These are phyloP conservation scores for Ophonus ardosiacus DNA, from an alignment of 2,888 invertebrate genomes.

Conservation along the genomic window DNA sequence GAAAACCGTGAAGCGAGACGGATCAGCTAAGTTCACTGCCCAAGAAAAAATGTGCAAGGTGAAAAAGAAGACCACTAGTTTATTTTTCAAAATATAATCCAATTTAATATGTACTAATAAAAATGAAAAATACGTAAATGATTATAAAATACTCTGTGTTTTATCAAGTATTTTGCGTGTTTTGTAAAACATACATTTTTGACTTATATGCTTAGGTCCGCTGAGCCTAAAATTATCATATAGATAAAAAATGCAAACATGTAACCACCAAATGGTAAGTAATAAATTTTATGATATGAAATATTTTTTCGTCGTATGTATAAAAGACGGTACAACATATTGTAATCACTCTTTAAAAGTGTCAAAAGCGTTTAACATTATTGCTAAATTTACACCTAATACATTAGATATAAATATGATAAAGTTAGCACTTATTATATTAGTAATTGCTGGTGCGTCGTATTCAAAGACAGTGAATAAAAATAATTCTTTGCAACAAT, in stretches of 20 bases:
- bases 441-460: background rate
- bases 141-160: too few species aligned
- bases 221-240: too few species aligned
- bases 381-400: background rate
- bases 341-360: background rate
- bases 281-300: background rate
- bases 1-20: too few species aligned
- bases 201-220: too few species aligned
- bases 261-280: background rate
- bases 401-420: background rate
- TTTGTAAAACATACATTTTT: too few species aligned
- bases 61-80: too few species aligned
- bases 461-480: background rate
- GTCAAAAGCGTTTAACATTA: background rate
- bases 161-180: too few species aligned
- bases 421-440: background rate
- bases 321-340: background rate
- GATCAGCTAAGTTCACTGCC: too few species aligned
- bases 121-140: too few species aligned
- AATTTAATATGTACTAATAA: too few species aligned
- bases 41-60: too few species aligned
- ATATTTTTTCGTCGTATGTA: background rate
- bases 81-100: too few species aligned
- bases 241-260: background rate
- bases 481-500: constrained; percentile 7